These are phyloP conservation scores for Gymnobelideus leadbeateri DNA, from an alignment of 2,113 vertebrate species.

Conservation along the genomic window DNA sequence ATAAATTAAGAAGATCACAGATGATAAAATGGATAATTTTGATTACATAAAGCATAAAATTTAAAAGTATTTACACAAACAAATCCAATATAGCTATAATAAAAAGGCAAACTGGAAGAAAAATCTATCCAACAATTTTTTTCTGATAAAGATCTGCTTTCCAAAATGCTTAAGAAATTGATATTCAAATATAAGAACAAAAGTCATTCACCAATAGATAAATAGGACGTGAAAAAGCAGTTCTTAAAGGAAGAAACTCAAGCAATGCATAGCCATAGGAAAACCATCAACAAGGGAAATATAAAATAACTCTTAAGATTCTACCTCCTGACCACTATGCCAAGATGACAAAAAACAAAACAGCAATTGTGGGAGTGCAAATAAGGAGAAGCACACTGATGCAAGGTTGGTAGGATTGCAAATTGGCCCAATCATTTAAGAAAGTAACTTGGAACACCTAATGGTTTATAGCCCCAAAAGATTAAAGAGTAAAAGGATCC, in stretches of 20 bases:
- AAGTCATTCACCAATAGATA: not conserved
- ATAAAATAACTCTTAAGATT: not conserved
- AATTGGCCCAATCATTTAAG: not conserved
- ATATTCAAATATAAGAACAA: not conserved
- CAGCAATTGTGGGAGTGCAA: not conserved
- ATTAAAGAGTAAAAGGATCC: not conserved
- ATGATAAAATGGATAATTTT: not conserved
- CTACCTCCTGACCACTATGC: not conserved
- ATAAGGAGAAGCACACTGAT: not conserved
- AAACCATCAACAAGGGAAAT: not conserved
- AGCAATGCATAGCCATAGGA: not conserved
- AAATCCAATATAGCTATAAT: not conserved
- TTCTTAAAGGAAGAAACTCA: not conserved
- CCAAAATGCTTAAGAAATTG: not conserved
- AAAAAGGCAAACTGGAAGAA: not conserved
- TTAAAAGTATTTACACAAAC: not conserved
- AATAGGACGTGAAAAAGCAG: not conserved
- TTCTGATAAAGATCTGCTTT: not conserved
- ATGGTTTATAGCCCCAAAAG: not conserved
- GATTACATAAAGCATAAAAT: not conserved
- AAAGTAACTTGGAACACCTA: not conserved
- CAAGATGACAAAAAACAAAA: not conserved
- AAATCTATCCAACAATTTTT: not conserved
- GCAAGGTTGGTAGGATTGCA: not conserved
- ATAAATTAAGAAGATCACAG: not conserved